Evolutionary conservation across 1,140 invertebrate genomes (phyloP), one percentile per base, ranked within the genome.

Genomic region (Aricia agestis): DNA sequence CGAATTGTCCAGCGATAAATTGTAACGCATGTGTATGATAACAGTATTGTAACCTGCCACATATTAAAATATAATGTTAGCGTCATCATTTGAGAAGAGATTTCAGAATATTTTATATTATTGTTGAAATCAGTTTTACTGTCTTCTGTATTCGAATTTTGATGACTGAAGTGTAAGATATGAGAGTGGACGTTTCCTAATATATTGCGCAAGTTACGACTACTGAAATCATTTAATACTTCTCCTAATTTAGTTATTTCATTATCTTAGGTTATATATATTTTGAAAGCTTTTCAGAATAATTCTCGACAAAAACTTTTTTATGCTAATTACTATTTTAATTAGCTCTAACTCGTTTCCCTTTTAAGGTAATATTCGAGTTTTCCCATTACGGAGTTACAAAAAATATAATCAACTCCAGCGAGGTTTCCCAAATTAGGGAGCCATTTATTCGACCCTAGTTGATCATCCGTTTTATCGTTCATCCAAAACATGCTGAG

Each of bases 321-420:
- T 52, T 52, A 52, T 52, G 45, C 45, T 52, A 52, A 52, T 52
- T 52, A 18, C 58, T 59, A 59, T 63, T 63, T 63, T 63, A 59
- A 63, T 63, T 63, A 31, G 59, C 11, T 31, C 19, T 59, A 63
- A 11, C 11, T 31, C 6, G 18, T 25, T 4, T 63, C 19, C 59
- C 17, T 19, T 59, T 63, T 63, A 1, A 63, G 17, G 59, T 63
- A 59, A 59, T 9, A 63, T 59, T 59, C 18, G 19, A 63, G 59
- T 63, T 19, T 18, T 63, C 9, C 10, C 19, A 25, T 11, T 19
- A 63, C 59, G 19, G 10, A 19, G 58, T 59, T 59, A 59, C 58
- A 59, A 63, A 59, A 63, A 63, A 63, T 63, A 63, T 63, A 63
- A 63, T 63, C 19, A 63, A 25, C 59, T 63, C 18, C 7, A 63